These are phyloP conservation scores for Achatina immaculata DNA, from an alignment of 1,140 invertebrate species.

Conservation along the genomic window DNA sequence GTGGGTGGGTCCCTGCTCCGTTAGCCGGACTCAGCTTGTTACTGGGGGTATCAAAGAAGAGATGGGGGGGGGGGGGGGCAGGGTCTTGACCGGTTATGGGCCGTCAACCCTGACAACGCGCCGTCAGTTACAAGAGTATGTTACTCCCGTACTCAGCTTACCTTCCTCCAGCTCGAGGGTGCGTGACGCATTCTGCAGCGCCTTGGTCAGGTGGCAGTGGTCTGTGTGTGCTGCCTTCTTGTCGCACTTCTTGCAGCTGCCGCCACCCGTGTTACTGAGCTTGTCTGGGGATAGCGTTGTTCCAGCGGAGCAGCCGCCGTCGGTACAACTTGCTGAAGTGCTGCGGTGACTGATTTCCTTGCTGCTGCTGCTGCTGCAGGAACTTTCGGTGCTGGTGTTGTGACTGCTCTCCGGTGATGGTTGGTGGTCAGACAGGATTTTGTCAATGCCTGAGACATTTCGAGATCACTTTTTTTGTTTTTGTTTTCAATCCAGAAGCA, in stretches of 20 bases:
- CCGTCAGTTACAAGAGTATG: too few relatives aligned
- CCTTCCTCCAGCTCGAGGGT: constrained; percentile 61
- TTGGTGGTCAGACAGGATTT: constrained; percentile 52
- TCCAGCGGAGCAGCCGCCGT: too few relatives aligned
- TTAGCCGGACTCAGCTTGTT: too few relatives aligned
- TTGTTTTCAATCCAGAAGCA: too few relatives aligned
- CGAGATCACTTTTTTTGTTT: too few relatives aligned
- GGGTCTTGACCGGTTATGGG: too few relatives aligned
- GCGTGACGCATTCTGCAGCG: constrained; percentile 50
- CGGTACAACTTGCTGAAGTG: too few relatives aligned
- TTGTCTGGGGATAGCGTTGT: neutral
- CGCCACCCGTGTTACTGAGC: neutral
- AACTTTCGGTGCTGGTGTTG: constrained; percentile 24
- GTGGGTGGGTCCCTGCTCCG: too few relatives aligned
- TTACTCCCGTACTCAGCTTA: constrained; percentile 40
- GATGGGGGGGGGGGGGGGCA: too few relatives aligned
- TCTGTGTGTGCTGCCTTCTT: neutral
- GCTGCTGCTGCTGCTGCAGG: constrained; percentile 18
- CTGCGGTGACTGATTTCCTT: constrained; percentile 10
- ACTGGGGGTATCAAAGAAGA: too few relatives aligned
- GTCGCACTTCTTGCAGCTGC: neutral
- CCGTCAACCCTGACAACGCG: too few relatives aligned
- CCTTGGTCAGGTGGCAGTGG: neutral
- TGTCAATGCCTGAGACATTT: constrained; percentile 59
- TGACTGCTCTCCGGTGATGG: constrained; percentile 10